Percentiles rank a stretch among this genome's conserved stretches.
Conservation (phyloP, 1,140 invertebrate genomes). For the Geopemphigus sp. region DNA sequence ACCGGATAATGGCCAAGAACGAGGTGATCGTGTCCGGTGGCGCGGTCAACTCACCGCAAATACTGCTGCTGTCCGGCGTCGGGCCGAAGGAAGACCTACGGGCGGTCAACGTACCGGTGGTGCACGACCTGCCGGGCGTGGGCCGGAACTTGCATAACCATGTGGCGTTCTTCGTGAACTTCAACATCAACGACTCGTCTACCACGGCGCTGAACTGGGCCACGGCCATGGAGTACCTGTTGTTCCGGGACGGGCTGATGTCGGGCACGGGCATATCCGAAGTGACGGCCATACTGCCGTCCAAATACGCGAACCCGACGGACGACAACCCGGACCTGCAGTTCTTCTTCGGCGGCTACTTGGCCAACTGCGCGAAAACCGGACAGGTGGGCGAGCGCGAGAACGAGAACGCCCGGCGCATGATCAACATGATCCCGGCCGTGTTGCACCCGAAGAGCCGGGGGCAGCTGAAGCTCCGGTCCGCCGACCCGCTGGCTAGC, state of each 20-base stretch:
- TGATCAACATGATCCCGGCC: conserved; percentile 67
- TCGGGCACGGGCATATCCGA: conserved; percentile 80
- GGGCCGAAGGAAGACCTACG: conserved; percentile 72
- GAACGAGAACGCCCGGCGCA: conserved; percentile 55
- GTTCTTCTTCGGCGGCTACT: conserved; percentile 78
- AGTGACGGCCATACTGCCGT: conserved; percentile 78
- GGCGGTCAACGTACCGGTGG: conserved; percentile 63
- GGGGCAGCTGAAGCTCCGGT: conserved; percentile 70
- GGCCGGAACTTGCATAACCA: conserved; percentile 87
- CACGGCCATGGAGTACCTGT: conserved; percentile 80
- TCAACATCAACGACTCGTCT: conserved; percentile 78
- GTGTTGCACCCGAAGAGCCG: conserved; percentile 76
- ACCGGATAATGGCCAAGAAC: conserved; percentile 62
- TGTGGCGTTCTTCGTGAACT: conserved; percentile 73
- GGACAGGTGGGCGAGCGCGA: conserved; percentile 76
- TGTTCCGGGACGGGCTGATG: conserved; percentile 81
- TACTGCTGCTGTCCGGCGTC: conserved; percentile 80
- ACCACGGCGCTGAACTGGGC: conserved; percentile 81
- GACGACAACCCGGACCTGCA: conserved; percentile 82
- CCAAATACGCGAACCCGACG: conserved; percentile 71
- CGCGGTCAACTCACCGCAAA: conserved; percentile 76
- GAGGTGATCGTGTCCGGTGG: conserved; percentile 68
- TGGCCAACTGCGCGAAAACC: conserved; percentile 77
- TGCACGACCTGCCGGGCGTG: conserved; percentile 78
- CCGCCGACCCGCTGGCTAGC: conserved; percentile 72